These are phyloP conservation scores for Meleagris gallopavo DNA, from an alignment of 2,113 vertebrate genomes.

Conservation along the genomic window DNA sequence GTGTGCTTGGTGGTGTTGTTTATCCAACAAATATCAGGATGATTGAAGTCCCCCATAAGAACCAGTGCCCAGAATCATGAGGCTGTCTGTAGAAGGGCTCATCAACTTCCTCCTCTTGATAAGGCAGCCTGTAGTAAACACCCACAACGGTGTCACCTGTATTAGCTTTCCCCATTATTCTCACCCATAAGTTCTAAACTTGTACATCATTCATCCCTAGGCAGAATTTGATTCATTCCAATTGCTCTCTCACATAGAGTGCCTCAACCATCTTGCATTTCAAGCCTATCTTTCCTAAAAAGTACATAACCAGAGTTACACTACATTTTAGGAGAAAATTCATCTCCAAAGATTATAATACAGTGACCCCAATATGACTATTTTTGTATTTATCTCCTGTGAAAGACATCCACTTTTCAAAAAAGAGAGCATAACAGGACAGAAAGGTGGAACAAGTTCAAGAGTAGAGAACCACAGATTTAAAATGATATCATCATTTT, in stretches of 20 bases:
- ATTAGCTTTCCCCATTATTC: not conserved
- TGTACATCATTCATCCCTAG: not conserved
- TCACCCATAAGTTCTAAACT: not conserved
- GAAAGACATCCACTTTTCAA: not conserved
- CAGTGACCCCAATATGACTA: not conserved
- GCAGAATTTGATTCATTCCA: not conserved
- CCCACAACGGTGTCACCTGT: not conserved
- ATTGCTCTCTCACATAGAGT: not conserved
- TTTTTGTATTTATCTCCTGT: not conserved
- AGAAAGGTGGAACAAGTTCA: not conserved
- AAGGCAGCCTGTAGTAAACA: not conserved
- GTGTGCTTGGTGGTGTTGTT: too few relatives aligned
- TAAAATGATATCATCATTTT: not conserved
- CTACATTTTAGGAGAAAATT: not conserved
- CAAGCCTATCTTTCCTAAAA: too few relatives aligned
- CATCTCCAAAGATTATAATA: not conserved
- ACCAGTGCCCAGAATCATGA: too few relatives aligned
- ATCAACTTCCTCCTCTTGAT: too few relatives aligned
- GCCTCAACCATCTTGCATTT: not conserved
- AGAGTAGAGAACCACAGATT: not conserved
- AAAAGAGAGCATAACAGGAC: not conserved
- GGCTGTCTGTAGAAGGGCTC: too few relatives aligned
- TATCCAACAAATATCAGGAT: too few relatives aligned
- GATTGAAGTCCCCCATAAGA: too few relatives aligned
- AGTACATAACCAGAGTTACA: not conserved